Evolutionary conservation across 64 coral and sea anemone genomes (phyloP), one percentile per base, ranked within the genome.

Genomic region (Montipora efflorescens): DNA sequence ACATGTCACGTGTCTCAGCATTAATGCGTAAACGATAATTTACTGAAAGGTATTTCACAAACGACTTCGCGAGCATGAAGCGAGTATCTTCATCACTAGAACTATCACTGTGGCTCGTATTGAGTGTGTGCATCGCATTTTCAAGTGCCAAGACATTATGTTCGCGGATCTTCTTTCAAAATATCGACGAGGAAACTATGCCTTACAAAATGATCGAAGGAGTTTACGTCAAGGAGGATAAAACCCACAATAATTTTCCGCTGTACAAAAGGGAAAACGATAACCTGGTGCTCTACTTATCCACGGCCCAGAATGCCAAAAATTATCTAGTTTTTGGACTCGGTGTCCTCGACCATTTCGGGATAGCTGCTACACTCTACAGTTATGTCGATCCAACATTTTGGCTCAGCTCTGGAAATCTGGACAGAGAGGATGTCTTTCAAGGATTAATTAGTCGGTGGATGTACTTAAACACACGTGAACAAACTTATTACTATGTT

Each of bases 191-290:
- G 6, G 53, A 48, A 14, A 84, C 89, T 4, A 87, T 92, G 15
- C 95, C 95, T 0, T 96, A 94, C 81, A 96, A 96, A 59, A 16
- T 96, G 1, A 68, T 96, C 43, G 95, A 96, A 73, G 95, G 95
- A 8, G 95, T 96, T 15, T 96, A 90, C 82, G 46, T 81, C 5
- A 96, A 96, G 70, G 80, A 96, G 85, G 73, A 15, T 0, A 78
- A 91, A 62, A 88, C 7, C 22, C 67, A 96, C 75, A 91, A 88
- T n/a, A 87, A 75, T 13, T 96, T 96, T 49, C 95, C 95, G 2
- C 87, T 96, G 20, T 96, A 96, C 67, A 70, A 19, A 48, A 64
- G 62, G 57, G 92, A 96, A 72, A 94, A 91, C 57, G 82, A 66
- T 21, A 88, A 81, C 21, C 21, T 96, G 61, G 57, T 82, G 4